A percentile compares a stretch with the other conserved stretches of the same genome.
These are phyloP conservation scores for Prunella fulvescens DNA, from an alignment of 2,113 vertebrate species.

Conservation along the genomic window DNA sequence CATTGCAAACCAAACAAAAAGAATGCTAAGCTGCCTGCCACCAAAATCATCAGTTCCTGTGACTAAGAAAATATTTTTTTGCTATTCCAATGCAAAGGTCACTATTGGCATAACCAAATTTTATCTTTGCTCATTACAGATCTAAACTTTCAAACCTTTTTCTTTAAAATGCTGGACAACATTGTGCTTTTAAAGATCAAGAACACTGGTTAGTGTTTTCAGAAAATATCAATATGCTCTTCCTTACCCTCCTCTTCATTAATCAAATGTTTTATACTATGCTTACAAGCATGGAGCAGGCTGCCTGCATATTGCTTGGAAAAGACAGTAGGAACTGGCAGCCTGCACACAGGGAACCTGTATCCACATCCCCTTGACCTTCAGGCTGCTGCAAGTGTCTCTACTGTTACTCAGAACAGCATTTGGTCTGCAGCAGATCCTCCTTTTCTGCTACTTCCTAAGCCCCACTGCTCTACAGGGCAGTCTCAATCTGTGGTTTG, in stretches of 20 bases:
- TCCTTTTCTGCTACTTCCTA: not conserved
- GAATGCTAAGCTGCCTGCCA: not conserved
- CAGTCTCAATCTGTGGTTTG: not conserved
- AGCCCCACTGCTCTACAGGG: not conserved
- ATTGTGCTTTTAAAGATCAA: not conserved
- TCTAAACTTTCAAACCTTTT: not conserved
- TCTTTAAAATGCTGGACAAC: not conserved
- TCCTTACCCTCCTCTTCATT: not conserved
- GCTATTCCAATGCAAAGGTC: not conserved
- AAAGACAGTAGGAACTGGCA: not conserved
- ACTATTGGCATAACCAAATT: not conserved
- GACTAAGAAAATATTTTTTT: not conserved
- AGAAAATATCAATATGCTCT: not conserved
- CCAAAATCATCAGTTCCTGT: not conserved
- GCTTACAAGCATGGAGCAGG: not conserved
- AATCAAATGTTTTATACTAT: not conserved
- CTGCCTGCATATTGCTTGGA: not conserved
- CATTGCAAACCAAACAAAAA: not conserved
- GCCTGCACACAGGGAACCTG: not conserved
- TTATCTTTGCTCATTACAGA: not conserved
- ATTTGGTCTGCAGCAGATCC: not conserved
- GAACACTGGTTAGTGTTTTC: not conserved
- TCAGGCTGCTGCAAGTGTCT: not conserved
- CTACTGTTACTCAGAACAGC: not conserved
- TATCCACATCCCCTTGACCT: not conserved